Percentiles rank a stretch among this genome's conserved stretches.
These are phyloP conservation scores for Pleuronectes platessa DNA, from an alignment of 2,113 vertebrate genomes.

Conservation along the genomic window DNA sequence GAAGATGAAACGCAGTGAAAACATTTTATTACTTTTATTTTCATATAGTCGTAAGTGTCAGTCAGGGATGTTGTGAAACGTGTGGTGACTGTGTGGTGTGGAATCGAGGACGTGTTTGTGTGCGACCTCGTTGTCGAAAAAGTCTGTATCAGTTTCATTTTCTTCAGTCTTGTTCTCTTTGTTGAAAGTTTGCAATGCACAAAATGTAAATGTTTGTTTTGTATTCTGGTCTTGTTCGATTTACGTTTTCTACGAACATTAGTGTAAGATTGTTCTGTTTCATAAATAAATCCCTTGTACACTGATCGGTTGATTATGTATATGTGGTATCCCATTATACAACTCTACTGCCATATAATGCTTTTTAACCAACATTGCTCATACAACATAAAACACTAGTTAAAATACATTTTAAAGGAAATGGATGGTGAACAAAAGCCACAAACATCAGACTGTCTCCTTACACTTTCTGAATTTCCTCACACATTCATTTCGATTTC, in stretches of 20 bases:
- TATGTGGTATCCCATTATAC: no score
- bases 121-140: slow-evolving; percentile 35
- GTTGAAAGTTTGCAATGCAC: slow-evolving; percentile 70
- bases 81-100: slow-evolving; percentile 41
- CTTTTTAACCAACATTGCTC: no score
- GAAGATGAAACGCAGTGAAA: slow-evolving; percentile 27
- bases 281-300: slow-evolving; percentile 78
- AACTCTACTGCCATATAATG: no score
- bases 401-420: neutral
- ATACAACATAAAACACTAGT: neutral
- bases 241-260: slow-evolving; percentile 69
- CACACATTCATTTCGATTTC: no score
- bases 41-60: slow-evolving; percentile 33
- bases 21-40: slow-evolving; percentile 33
- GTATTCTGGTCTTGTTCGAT: slow-evolving; percentile 71
- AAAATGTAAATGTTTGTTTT: slow-evolving; percentile 75
- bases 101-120: slow-evolving; percentile 36
- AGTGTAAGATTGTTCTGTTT: slow-evolving; percentile 72
- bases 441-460: neutral
- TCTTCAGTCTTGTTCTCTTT: slow-evolving; percentile 57
- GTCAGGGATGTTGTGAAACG: slow-evolving; percentile 34
- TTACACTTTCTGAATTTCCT: no score
- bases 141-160: slow-evolving; percentile 55
- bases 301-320: slow-evolving; percentile 43
- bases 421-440: neutral